Base-by-base conservation (phyloP, 2,113 vertebrate species). In the Pimephales promelas region DNA sequence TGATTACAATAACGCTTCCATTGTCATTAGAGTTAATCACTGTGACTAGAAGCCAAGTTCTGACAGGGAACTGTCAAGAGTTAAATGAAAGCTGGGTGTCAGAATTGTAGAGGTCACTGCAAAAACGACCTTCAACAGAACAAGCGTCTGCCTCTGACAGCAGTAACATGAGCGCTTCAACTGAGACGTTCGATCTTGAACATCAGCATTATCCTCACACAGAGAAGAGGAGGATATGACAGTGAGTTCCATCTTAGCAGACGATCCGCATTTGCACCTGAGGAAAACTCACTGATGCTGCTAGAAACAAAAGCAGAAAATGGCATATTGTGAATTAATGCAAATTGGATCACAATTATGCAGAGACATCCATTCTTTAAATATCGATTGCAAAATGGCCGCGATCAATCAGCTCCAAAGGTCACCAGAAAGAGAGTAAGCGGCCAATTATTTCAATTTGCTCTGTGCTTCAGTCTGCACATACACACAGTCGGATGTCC, bases 21-120 rank as follows among this genome's bases (percentile, higher is more conserved):
- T 92, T 90, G 90, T 90, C 87, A 89, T 90, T 88, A 88, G 81
- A 84, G 85, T 92, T 90, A 90, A 91, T 92, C 90, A 90, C 45
- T 66, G 70, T 56, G 88, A 88, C 89, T 49, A 74, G 80, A 85
- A 88, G 26, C 59, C 78, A 20, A 31, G 79, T 76, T 83, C 81
- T 84, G 87, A 88, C 88, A 85, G 87, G 13, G 57, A 86, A 81
- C 78, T 10, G 79, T 89, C 64, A 34, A 34, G 43, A 85, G 68
- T 62, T 66, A 82, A 84, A 77, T 9, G 77, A 87, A 88, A 83
- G 86, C 83, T 82, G 79, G 89, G 43, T 10, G 61, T 82, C 73
- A 62, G 84, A 28, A 87, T 89, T 88, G 88, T 88, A 81, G 85
- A 83, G 86, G 84, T 85, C 87, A 85, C 45, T 76, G 36, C 72